phyloP scores from a whole-genome alignment of 2,797 vertebrate genomes.

The Botia almorhae region DNA sequence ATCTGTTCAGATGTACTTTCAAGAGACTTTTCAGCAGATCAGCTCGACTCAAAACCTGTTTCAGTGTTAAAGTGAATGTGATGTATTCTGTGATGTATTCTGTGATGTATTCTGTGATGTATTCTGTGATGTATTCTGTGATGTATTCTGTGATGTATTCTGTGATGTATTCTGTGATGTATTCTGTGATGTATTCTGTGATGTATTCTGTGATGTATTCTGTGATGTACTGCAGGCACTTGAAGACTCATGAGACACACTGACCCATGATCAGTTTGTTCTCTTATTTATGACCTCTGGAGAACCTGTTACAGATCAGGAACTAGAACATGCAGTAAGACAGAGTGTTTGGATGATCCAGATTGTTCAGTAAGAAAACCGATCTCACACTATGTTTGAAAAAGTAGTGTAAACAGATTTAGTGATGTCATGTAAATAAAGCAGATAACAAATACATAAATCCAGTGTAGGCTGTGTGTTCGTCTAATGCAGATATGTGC shows the following conservation, averaged over 20 bases:
- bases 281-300: neutral
- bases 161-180: too few species aligned
- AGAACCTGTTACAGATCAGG: neutral
- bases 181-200: too few species aligned
- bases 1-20: too few species aligned
- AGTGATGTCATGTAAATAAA: conserved; percentile 27
- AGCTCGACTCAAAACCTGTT: neutral
- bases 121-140: too few species aligned
- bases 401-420: neutral
- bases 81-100: too few species aligned
- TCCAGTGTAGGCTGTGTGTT: neutral
- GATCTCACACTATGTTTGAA: neutral
- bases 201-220: too few species aligned
- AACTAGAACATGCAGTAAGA: neutral
- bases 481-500: conserved; percentile 34
- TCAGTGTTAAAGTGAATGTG: neutral
- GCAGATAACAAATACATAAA: conserved; percentile 16
- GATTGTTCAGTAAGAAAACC: neutral
- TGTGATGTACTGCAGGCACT: neutral
- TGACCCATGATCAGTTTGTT: neutral
- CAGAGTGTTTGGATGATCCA: neutral
- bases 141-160: too few species aligned
- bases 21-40: neutral
- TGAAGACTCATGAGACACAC: conserved; percentile 1
- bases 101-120: too few species aligned